Conservation (phyloP, 1,140 invertebrate species). For the Diuraphis noxia region DNA sequence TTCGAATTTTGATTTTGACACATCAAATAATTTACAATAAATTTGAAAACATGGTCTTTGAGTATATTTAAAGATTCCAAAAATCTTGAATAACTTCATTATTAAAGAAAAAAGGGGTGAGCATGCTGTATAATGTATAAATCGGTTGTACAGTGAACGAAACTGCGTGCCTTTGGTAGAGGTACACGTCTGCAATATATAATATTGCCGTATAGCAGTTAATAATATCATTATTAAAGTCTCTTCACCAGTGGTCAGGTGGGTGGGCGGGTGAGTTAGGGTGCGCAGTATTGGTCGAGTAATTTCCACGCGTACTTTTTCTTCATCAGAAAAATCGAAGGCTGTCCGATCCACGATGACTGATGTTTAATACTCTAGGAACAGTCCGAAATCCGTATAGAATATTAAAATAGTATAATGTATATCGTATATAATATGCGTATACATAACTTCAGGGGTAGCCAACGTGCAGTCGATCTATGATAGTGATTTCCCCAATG, state of each 20-base stretch:
- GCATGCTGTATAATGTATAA: too few species aligned
- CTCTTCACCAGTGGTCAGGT: too few species aligned
- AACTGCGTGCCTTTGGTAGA: too few species aligned
- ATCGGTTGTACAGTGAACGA: too few species aligned
- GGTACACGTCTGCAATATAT: background rate
- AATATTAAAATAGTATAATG: background rate
- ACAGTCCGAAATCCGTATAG: background rate
- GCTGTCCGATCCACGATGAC: background rate
- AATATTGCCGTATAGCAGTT: background rate
- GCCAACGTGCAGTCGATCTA: background rate
- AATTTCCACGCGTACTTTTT: background rate
- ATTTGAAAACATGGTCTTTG: too few species aligned
- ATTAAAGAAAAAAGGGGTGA: too few species aligned
- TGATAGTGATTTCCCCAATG: background rate
- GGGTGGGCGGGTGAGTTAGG: background rate
- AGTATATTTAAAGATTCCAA: too few species aligned
- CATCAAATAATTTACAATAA: too few species aligned
- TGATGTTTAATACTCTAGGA: slow-evolving; percentile 36
- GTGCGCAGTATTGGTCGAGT: background rate
- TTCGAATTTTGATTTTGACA: too few species aligned
- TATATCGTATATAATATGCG: too few species aligned
- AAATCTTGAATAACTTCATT: too few species aligned
- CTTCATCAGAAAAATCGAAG: slow-evolving; percentile 12
- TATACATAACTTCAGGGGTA: background rate
- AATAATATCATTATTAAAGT: background rate